Base-by-base conservation (phyloP, 2,888 invertebrate genomes). In the Euzetes globulus region DNA sequence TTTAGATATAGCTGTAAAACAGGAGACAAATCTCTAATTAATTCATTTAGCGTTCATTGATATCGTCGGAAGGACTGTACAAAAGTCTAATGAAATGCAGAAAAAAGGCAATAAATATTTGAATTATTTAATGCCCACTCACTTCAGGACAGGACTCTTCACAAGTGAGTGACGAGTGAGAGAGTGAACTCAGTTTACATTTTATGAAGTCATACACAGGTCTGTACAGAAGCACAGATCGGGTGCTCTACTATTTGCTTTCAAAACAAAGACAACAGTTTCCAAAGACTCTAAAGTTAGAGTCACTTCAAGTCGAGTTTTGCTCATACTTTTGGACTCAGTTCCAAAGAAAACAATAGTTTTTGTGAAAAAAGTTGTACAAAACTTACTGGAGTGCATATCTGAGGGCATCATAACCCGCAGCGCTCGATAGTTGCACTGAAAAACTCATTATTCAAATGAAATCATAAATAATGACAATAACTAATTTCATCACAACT, bases 311-410 rank as follows among this genome's bases (percentile, higher is more conserved):
- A 22, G 4, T 55, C 22, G 13, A 55, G 11, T 25, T 58, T 1
- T 27, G 22, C 27, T 29, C 27, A 29, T 13, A 1, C 22, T 6
- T 25, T 22, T 1, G 22, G 22, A 50, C 19, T 27, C 29, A 27
- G 9, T 58, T 27, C 27, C 2, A n/a, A 19, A n/a, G n/a, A 50
- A n/a, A 50, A 19, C n/a, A 19, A 50, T 29, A 27, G 29, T 27
- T 1, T 58, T 58, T 27, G 13, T n/a, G 3, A 3, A 6, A 27
- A 11, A 22, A 13, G 13, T 52, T 52, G 19, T 9, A 13, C 22
- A 37, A n/a, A 65, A 70, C 70, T 70, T 70, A 70, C 70, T 70
- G 70, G 27, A 70, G 70, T 47, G 70, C 70, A 70, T 70, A 70
- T 22, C 70, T 19, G 15, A 70, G 70, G 70, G 70, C 70, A 70